Base-by-base conservation (phyloP, 2,113 vertebrate species). In the Conger conger region DNA sequence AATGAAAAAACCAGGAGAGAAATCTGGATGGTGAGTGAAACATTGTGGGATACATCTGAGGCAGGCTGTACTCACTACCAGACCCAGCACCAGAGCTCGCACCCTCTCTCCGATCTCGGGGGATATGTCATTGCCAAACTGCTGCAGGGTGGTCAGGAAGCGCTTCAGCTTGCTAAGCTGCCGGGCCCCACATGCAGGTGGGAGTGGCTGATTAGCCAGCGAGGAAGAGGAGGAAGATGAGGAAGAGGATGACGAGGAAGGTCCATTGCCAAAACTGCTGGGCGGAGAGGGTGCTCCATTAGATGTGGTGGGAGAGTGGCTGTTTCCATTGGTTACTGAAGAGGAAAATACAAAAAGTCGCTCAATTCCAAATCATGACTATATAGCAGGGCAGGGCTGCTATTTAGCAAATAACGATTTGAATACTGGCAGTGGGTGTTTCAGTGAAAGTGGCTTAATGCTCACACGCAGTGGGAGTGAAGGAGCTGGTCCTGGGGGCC, bases 161-260 rank as follows among this genome's bases (percentile, higher is more conserved):
- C 98, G 96, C 90, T 99, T 99, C 89, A 99, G 96, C 93, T 99
- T 99, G 94, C 98, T 99, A 90, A 99, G 97, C 90, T 99, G 98
- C 90, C 98, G 95, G 84, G 97, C 98, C 36, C 98, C 97, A 82
- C 98, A 99, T 84, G 97, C 97, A 82, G 97, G 97, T n/a, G 98
- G 98, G 91, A 99, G 95, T 93, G 99, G 98, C 92, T 99, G 97
- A 92, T 99, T 99, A 90, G 97, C 98, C 95, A 99, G 95, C 77
- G 98, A 98, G 45, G 98, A 99, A 0, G 98, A 99, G 81, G 97
- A 99, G 20, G 98, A 99, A 84, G 82, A 77, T 6, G 82, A 77
- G 68, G 82, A 83, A 20, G 82, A 83, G 9, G 82, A 83, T 17
- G 82, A 83, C 17, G 82, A 83, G 27, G 98, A 98, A 35, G 98